Conservation (phyloP, 2,888 invertebrate species). For the Dione vanillae region DNA sequence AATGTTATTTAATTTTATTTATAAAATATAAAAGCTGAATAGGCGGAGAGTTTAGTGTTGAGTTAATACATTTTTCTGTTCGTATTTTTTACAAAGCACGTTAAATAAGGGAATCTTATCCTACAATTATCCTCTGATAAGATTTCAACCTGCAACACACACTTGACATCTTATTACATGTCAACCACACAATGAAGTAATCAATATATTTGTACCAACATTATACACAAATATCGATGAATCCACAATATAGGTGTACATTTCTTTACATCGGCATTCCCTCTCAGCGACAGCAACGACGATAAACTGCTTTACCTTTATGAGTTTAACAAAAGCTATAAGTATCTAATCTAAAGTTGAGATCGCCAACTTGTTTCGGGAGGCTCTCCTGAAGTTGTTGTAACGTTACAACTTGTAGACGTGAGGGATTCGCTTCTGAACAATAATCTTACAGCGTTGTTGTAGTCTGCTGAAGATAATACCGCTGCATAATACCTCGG, state of each 20-base stretch:
- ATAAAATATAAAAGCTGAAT: too few relatives aligned
- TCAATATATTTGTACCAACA: background rate
- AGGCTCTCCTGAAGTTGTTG: slow-evolving; percentile 10
- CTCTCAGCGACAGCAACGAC: background rate
- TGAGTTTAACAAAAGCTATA: slow-evolving; percentile 15
- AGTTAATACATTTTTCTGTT: too few relatives aligned
- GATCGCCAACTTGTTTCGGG: slow-evolving; percentile 13
- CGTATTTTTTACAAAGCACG: too few relatives aligned
- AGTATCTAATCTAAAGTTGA: slow-evolving; percentile 20
- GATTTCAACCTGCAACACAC: too few relatives aligned
- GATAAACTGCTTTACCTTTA: slow-evolving; percentile 23
- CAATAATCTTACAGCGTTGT: slow-evolving; percentile 4
- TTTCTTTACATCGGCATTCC: background rate
- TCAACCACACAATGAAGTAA: too few relatives aligned
- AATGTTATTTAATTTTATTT: too few relatives aligned
- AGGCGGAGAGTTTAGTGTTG: too few relatives aligned
- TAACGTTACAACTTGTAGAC: slow-evolving; percentile 15
- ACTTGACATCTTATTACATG: too few relatives aligned
- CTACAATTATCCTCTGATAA: too few relatives aligned
- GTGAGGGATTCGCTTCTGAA: slow-evolving; percentile 11
- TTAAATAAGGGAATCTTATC: too few relatives aligned
- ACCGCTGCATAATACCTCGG: background rate
- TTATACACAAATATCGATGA: background rate
- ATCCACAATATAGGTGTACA: background rate
- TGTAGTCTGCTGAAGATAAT: background rate